phyloP scores from a whole-genome alignment of 1,140 invertebrate species.

The Apis mellifera region DNA sequence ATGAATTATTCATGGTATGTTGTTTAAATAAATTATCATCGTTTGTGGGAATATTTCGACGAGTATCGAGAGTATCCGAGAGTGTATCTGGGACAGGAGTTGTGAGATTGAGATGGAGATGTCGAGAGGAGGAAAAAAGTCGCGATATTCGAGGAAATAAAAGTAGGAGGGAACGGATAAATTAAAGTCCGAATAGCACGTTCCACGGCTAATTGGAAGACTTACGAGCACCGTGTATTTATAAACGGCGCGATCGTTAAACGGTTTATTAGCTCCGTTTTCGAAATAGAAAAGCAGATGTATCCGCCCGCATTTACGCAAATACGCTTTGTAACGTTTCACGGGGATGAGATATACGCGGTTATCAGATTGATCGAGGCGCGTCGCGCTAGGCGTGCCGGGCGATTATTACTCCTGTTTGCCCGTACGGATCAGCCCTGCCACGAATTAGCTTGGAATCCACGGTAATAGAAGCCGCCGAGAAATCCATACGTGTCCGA shows the following conservation, averaged over 20 bases:
- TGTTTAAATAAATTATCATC: background rate
- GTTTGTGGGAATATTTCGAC: background rate
- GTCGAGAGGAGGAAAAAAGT: no score
- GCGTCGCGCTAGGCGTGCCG: slow-evolving; percentile 65
- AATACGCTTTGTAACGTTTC: slow-evolving; percentile 24
- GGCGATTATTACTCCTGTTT: slow-evolving; percentile 72
- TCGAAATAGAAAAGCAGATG: background rate
- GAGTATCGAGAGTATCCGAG: no score
- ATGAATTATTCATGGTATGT: slow-evolving; percentile 26
- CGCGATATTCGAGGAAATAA: background rate
- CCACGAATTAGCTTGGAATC: slow-evolving; percentile 75
- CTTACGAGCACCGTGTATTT: slow-evolving; percentile 22
- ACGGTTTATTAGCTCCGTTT: slow-evolving; percentile 40
- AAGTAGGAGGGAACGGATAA: slow-evolving; percentile 7
- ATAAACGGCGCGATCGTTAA: slow-evolving; percentile 47
- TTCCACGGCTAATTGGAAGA: slow-evolving; percentile 34
- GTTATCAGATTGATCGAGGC: slow-evolving; percentile 69
- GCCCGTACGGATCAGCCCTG: slow-evolving; percentile 64
- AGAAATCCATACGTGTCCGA: slow-evolving; percentile 33
- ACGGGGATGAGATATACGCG: slow-evolving; percentile 21
- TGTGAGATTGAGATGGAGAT: background rate
- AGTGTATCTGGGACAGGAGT: no score
- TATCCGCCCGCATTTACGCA: background rate
- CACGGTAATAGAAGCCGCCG: slow-evolving; percentile 39
- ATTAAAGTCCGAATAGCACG: slow-evolving; percentile 7